Evolutionary conservation across 2,888 invertebrate genomes (phyloP).

Genomic region (Phrixothrix hirtus): DNA sequence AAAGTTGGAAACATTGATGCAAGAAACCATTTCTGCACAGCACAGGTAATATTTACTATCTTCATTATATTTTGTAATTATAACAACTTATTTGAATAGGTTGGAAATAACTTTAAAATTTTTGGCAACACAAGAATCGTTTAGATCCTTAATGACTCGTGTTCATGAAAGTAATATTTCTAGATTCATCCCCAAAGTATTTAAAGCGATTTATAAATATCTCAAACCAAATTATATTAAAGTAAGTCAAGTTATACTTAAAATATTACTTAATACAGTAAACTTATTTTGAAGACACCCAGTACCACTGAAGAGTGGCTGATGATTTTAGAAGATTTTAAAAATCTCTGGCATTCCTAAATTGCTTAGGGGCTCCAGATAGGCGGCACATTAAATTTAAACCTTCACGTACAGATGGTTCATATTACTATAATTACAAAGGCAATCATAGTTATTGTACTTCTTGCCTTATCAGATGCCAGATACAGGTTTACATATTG

Average conservation of each 20-base stretch:
- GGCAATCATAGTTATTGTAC: slow-evolving; percentile 19
- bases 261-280: background rate
- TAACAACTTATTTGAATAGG: background rate
- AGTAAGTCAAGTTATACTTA: slow-evolving; percentile 1
- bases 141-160: slow-evolving; percentile 20
- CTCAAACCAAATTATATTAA: background rate
- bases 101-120: no score
- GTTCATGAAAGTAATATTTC: slow-evolving; percentile 26
- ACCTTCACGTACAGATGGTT: slow-evolving; percentile 25
- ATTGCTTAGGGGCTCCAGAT: no score
- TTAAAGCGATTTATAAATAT: slow-evolving; percentile 10
- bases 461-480: slow-evolving; percentile 18
- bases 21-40: slow-evolving; percentile 1
- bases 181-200: slow-evolving; percentile 21
- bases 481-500: no score
- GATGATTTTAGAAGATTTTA: slow-evolving; percentile 17
- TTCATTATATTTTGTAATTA: no score
- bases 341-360: slow-evolving; percentile 1
- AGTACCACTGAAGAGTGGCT: slow-evolving; percentile 3
- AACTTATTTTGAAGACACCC: background rate
- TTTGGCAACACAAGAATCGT: no score
- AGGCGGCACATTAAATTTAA: slow-evolving; percentile 22
- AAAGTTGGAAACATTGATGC: slow-evolving; percentile 1
- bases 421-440: slow-evolving; percentile 42
- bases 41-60: no score